Evolutionary conservation across 2,113 vertebrate species (phyloP).

Genomic region (Tor tambroides): DNA sequence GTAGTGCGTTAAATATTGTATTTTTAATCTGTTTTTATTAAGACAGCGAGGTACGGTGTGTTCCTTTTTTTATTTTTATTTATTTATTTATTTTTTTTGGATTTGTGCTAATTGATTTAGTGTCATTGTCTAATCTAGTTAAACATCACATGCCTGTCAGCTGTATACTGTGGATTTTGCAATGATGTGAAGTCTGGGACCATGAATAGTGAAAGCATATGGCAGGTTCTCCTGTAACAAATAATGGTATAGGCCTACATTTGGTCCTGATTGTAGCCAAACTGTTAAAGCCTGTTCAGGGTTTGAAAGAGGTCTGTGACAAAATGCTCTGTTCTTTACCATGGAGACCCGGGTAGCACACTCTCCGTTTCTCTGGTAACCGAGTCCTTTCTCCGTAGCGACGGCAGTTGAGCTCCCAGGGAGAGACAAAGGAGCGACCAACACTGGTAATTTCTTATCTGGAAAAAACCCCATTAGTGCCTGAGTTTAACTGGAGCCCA

Average conservation of each 20-base stretch:
- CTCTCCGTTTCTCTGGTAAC: slow-evolving; percentile 99
- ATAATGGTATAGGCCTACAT: slow-evolving; percentile 64
- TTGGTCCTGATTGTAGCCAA: slow-evolving; percentile 88
- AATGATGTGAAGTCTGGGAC: not conserved
- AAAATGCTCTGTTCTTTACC: slow-evolving; percentile 96
- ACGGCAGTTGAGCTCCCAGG: slow-evolving; percentile 91
- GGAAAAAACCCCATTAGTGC: slow-evolving; percentile 80
- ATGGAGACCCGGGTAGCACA: slow-evolving; percentile 93
- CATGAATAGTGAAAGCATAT: slow-evolving; percentile 38
- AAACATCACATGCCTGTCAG: not conserved
- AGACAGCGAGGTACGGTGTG: not conserved
- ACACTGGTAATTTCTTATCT: slow-evolving; percentile 82
- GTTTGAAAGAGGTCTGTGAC: slow-evolving; percentile 88
- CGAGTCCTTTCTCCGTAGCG: slow-evolving; percentile 90
- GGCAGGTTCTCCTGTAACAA: slow-evolving; percentile 54
- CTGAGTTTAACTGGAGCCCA: slow-evolving; percentile 73
- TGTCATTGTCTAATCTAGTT: slow-evolving; percentile 27
- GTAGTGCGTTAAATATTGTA: not conserved
- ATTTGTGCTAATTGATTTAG: slow-evolving; percentile 1
- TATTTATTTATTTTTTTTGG: not conserved
- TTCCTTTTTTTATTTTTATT: too few relatives aligned
- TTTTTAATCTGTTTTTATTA: not conserved
- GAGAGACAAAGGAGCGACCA: slow-evolving; percentile 94
- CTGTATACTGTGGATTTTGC: not conserved
- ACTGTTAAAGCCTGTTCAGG: slow-evolving; percentile 86